Conservation (phyloP, 2,797 vertebrate species). For the Mallotus villosus region DNA sequence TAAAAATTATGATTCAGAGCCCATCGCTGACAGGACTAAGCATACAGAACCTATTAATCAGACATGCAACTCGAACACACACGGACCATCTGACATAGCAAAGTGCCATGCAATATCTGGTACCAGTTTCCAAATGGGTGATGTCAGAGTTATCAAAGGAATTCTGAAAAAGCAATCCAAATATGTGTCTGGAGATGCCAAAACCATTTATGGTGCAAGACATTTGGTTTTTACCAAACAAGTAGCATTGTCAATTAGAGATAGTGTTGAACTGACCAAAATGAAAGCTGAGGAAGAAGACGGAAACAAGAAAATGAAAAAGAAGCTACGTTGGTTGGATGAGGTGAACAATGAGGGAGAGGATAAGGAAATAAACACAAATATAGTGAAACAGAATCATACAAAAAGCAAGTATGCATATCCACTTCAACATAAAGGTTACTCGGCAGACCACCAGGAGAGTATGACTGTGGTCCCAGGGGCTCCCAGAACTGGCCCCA, state of each 20-base stretch:
- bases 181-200: slow-evolving; percentile 55
- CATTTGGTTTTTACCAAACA: slow-evolving; percentile 69
- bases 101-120: slow-evolving; percentile 33
- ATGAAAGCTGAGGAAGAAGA: slow-evolving; percentile 67
- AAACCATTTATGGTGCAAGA: slow-evolving; percentile 54
- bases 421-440: slow-evolving; percentile 40
- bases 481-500: slow-evolving; percentile 56
- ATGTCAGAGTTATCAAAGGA: slow-evolving; percentile 76
- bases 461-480: slow-evolving; percentile 50
- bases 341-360: slow-evolving; percentile 64
- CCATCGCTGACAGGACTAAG: slow-evolving; percentile 55
- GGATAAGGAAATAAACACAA: slow-evolving; percentile 36
- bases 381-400: slow-evolving; percentile 23
- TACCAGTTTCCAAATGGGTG: slow-evolving; percentile 42
- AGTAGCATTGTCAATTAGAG: slow-evolving; percentile 75
- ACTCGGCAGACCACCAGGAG: slow-evolving; percentile 60
- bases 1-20: slow-evolving; percentile 48
- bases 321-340: slow-evolving; percentile 89
- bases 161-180: slow-evolving; percentile 88
- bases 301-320: slow-evolving; percentile 64
- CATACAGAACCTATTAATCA: slow-evolving; percentile 44
- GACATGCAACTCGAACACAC: slow-evolving; percentile 50
- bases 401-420: slow-evolving; percentile 21
- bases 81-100: slow-evolving; percentile 19
- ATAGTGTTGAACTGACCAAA: slow-evolving; percentile 85